Conservation (phyloP, 2,888 invertebrate genomes). For the Scotopteryx bipunctaria region DNA sequence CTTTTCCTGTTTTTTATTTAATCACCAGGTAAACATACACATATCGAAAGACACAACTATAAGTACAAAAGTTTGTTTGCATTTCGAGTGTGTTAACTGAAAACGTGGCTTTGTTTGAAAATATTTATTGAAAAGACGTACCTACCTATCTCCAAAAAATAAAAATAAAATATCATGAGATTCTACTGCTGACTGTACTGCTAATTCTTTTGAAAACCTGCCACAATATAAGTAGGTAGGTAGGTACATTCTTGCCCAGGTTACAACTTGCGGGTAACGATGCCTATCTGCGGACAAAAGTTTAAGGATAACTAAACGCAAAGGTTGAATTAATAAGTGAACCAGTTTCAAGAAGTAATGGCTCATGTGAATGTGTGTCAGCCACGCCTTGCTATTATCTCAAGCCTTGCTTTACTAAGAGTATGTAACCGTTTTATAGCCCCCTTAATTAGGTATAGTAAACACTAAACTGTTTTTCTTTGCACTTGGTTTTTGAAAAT, state of each 20-base stretch:
- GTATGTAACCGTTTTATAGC: background rate
- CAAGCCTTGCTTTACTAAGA: background rate
- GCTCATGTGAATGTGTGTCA: slow-evolving; percentile 50
- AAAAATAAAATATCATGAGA: no score
- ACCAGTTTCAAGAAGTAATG: slow-evolving; percentile 46
- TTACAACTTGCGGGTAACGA: slow-evolving; percentile 5
- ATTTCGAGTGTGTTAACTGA: no score
- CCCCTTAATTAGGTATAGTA: background rate
- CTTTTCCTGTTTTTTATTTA: no score
- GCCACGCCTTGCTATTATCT: slow-evolving; percentile 52
- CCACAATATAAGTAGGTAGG: background rate
- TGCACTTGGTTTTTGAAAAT: no score
- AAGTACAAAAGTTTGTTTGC: no score
- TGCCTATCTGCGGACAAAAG: slow-evolving; percentile 15
- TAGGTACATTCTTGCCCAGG: background rate
- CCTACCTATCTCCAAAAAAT: no score
- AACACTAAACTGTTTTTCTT: no score
- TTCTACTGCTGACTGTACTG: background rate
- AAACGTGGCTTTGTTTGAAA: no score
- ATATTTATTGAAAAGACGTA: no score
- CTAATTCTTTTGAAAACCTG: background rate
- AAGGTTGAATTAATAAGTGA: slow-evolving; percentile 34
- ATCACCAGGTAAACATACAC: no score
- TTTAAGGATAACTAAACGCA: slow-evolving; percentile 25
- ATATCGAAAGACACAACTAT: no score